Evolutionary conservation across 2,888 invertebrate genomes (phyloP), one percentile per base, ranked within the genome.

Genomic region (Tetragnatha montana): DNA sequence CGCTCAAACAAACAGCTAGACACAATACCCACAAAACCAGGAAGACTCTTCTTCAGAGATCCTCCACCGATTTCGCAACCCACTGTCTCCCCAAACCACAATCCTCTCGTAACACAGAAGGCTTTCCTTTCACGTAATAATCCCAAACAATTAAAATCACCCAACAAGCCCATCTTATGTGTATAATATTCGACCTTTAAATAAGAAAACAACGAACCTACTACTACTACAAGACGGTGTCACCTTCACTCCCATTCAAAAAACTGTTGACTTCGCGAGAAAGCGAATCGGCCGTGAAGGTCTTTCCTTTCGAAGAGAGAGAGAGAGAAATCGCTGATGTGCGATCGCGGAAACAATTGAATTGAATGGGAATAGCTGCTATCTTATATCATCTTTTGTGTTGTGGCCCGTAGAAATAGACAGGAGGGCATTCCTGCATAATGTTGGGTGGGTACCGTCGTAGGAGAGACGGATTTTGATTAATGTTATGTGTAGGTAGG

Each of bases 341-440:
- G 51, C n/a, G 47, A 80, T 73, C 71, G 74, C 49, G 47, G 70
- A 19, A 71, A 82, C 82, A 82, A 82, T 74, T 2, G 82, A 60
- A 60, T 35, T 35, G 35, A 60, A 60, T 60, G 60, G 60, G 60
- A 60, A 50, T 51, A 8, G 81, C 8, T 69, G 35, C 70, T 71
- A 86, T 71, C 80, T 86, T 86, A 86, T 80, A 80, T 86, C 80
- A 86, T 86, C 80, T 74, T 49, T 78, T 79, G 19, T 73, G 70
- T 49, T 22, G 49, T 17, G 6, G 12, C 60, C 60, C 10, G 17
- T 60, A 60, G 14, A 82, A 35, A 35, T 35, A 4, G 35, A 51
- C 73, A 73, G 51, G 22, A 21, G 50, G 76, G 35, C 12, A 17
- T 21, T 8, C 50, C 74, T 82, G 35, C 35, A 22, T 60, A 82